These are phyloP conservation scores for Brachionichthys hirsutus DNA, from an alignment of 2,113 vertebrate genomes.

Conservation along the genomic window DNA sequence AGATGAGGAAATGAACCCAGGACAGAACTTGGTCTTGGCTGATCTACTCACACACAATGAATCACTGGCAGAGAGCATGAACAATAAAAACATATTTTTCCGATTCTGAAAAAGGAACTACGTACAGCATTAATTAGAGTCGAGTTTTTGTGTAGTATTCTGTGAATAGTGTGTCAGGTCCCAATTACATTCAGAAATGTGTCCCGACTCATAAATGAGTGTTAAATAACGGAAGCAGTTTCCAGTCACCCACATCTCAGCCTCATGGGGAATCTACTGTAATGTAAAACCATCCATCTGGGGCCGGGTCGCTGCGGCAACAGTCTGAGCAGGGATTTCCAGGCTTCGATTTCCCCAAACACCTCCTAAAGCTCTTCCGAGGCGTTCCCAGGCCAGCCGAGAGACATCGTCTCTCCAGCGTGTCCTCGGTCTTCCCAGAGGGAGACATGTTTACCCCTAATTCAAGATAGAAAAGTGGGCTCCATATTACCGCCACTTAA, in stretches of 20 bases:
- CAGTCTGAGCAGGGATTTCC: too few species aligned
- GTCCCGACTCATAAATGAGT: conserved; percentile 58
- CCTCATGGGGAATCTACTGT: conserved; percentile 62
- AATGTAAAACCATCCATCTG: conserved; percentile 64
- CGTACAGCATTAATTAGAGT: conserved; percentile 48
- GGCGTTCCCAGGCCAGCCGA: too few species aligned
- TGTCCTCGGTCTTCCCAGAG: too few species aligned
- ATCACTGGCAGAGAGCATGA: conserved; percentile 18
- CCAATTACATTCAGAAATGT: conserved; percentile 70
- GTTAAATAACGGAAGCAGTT: conserved; percentile 70
- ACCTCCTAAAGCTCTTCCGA: too few species aligned
- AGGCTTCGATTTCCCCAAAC: too few species aligned
- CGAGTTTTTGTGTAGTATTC: conserved; percentile 40
- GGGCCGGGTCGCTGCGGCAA: too few species aligned
- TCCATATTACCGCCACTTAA: too few species aligned
- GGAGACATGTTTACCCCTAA: too few species aligned
- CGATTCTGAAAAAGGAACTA: conserved; percentile 13
- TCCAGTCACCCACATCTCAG: conserved; percentile 63
- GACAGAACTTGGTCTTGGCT: conserved; percentile 10
- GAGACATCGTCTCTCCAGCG: too few species aligned
- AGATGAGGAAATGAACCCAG: conserved; percentile 12
- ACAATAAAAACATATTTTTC: conserved; percentile 17
- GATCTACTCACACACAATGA: conserved; percentile 26
- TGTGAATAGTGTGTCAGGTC: conserved; percentile 58
- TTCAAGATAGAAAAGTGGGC: too few species aligned